Evolutionary conservation across 2,888 invertebrate species (phyloP).

Genomic region (Acholoe squamosa): DNA sequence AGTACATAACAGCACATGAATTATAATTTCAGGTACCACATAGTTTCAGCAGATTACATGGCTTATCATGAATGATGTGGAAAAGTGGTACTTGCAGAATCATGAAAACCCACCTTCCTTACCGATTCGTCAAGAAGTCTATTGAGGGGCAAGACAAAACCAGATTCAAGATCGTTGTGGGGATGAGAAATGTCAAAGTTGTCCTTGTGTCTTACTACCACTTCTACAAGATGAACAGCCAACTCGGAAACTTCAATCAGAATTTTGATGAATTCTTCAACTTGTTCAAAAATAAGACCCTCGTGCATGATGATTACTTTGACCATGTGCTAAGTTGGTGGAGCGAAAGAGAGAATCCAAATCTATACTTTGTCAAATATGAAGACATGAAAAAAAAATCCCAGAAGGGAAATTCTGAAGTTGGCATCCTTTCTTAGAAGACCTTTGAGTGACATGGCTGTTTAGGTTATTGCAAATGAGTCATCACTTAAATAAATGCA

Average conservation of each 20-base stretch:
- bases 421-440: constrained; percentile 88
- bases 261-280: constrained; percentile 62
- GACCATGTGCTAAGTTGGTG: constrained; percentile 63
- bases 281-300: constrained; percentile 31
- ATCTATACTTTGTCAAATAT: constrained; percentile 63
- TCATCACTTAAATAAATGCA: constrained; percentile 78
- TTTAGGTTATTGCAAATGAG: constrained; percentile 74
- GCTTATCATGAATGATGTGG: constrained; percentile 81
- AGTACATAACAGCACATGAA: too few relatives aligned
- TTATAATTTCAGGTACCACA: constrained; percentile 82
- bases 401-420: constrained; percentile 72
- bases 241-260: constrained; percentile 58
- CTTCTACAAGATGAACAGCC: constrained; percentile 60
- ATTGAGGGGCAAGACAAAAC: neutral
- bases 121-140: constrained; percentile 16
- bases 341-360: constrained; percentile 39
- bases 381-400: constrained; percentile 63
- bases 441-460: constrained; percentile 65
- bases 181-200: constrained; percentile 64
- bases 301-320: constrained; percentile 64
- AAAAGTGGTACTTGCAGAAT: constrained; percentile 75
- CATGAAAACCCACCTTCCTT: constrained; percentile 62
- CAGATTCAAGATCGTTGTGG: constrained; percentile 46
- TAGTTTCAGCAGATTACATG: constrained; percentile 84
- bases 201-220: constrained; percentile 65